These are phyloP conservation scores for Gymnogyps californianus DNA, from an alignment of 2,113 vertebrate genomes.

Conservation along the genomic window DNA sequence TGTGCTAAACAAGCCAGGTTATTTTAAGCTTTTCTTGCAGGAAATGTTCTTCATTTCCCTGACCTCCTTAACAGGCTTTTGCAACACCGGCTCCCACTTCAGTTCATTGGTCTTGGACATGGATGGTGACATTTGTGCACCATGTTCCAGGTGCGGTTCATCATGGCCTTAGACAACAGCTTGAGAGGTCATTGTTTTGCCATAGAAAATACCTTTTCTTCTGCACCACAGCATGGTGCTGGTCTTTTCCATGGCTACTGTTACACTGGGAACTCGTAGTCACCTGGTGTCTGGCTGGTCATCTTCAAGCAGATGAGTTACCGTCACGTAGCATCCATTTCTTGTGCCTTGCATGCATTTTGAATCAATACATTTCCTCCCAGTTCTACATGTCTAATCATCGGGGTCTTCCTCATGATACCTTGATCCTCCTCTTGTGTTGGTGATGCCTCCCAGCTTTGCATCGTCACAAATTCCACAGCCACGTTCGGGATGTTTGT, in stretches of 20 bases:
- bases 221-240: background rate
- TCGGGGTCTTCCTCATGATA: background rate
- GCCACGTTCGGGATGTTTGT: background rate
- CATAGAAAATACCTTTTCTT: background rate
- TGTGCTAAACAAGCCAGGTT: background rate
- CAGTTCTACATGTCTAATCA: background rate
- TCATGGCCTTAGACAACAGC: background rate
- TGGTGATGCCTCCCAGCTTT: background rate
- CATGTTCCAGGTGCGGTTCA: background rate
- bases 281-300: background rate
- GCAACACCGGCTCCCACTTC: background rate
- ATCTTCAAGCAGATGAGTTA: background rate
- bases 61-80: background rate
- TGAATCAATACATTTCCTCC: background rate
- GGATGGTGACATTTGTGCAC: background rate
- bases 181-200: background rate
- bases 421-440: background rate
- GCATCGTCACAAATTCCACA: background rate
- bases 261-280: background rate
- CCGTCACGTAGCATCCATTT: background rate
- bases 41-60: background rate
- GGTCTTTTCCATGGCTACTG: background rate
- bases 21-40: background rate
- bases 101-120: background rate
- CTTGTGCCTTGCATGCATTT: background rate